phyloP scores from a whole-genome alignment of 2,888 invertebrate genomes.

The Deilephila elpenor region DNA sequence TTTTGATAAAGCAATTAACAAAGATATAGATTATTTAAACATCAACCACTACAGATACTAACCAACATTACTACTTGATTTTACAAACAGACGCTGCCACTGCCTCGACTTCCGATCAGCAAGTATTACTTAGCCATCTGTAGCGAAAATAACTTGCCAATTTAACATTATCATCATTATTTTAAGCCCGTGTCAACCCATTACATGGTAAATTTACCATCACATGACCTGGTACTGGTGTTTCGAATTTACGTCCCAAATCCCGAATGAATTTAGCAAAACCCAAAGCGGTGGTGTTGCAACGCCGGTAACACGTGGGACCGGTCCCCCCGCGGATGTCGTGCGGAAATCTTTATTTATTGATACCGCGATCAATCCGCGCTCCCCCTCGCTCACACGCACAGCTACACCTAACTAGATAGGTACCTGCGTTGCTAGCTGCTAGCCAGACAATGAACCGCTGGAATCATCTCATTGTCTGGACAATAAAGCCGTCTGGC shows the following conservation, averaged over 20 bases:
- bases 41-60: no score
- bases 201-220: no score
- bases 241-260: not conserved
- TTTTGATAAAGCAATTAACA: no score
- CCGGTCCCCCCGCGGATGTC: constrained; percentile 74
- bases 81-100: no score
- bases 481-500: not conserved
- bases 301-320: constrained; percentile 54
- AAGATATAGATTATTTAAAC: no score
- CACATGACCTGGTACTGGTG: not conserved
- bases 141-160: no score
- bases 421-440: constrained; percentile 36
- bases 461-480: constrained; percentile 28
- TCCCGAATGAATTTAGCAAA: constrained; percentile 4
- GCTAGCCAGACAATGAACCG: constrained; percentile 26
- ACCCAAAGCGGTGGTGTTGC: constrained; percentile 13
- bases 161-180: no score
- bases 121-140: no score
- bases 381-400: constrained; percentile 77
- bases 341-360: constrained; percentile 83
- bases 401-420: constrained; percentile 39
- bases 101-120: no score
- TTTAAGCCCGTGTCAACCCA: no score
- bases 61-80: no score
- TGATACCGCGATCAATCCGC: constrained; percentile 72